A percentile compares a stretch with the other conserved stretches of the same genome.
Conservation (phyloP, 2,888 invertebrate genomes). For the Tipula helvola region DNA sequence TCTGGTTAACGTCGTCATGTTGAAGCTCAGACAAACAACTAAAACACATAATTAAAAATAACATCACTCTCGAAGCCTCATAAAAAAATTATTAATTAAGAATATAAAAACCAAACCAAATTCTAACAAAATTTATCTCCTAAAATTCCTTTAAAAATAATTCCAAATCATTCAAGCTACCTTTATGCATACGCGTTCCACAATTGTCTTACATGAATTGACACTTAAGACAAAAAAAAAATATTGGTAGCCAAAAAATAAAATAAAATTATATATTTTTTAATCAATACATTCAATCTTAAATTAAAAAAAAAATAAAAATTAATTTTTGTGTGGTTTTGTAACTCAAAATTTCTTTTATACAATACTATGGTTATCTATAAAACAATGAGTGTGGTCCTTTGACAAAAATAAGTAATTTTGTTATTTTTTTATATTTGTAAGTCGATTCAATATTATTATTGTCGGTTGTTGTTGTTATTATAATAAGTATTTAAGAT, state of each 20-base stretch:
- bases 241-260: neutral
- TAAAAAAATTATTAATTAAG: neutral
- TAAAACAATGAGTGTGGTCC: neutral
- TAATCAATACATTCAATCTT: neutral
- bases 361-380: neutral
- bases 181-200: neutral
- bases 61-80: neutral
- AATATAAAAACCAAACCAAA: neutral
- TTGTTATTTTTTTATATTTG: neutral
- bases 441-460: neutral
- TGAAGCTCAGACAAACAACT: neutral
- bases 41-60: neutral
- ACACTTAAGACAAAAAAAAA: neutral
- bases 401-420: neutral
- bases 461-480: neutral
- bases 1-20: neutral
- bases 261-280: neutral
- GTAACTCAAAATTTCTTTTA: neutral
- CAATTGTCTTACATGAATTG: neutral
- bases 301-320: neutral
- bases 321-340: slow-evolving; percentile 4
- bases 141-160: neutral
- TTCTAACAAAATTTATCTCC: neutral
- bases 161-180: neutral
- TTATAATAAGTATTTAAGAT: neutral